Base-by-base conservation (phyloP, 2,797 vertebrate species). In the Hybognathus amarus region DNA sequence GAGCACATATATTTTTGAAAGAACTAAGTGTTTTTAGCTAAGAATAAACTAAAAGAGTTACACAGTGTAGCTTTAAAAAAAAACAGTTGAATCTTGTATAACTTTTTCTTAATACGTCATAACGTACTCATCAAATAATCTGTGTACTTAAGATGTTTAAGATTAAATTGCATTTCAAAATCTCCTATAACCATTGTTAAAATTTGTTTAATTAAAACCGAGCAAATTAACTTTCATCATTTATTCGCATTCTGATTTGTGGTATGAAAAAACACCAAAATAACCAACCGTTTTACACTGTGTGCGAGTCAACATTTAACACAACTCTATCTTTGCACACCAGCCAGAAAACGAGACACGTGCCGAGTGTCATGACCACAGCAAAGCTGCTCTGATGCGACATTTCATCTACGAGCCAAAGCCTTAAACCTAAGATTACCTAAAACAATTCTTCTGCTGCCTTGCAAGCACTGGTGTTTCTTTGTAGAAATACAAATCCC, bases 371-470 rank as follows among this genome's bases (percentile, higher is more conserved):
- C 74, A 76, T 61, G 36, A 79, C 22, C 40, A 79, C 47, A 40
- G 77, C 30, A 68, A 68, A 79, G 47, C 64, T 56, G 77, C 22
- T 54, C 77, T 68, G 45, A 79, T 36, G 36, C 54, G 47, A n/a
- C 64, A 79, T 52, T 79, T 79, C 77, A 30, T 77, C 64, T 22
- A 77, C 56, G 24, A 77, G 75, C 75, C 56, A 77, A 77, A 64
- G 75, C 38, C 45, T 63, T 63, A 77, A 63, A 64, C 38, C 75
- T 33, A 77, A 77, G 75, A 59, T 77, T 54, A 77, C 40, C 56
- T 77, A 77, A 63, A 45, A 63, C 56, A 47, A 77, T 77, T 77
- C 74, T 76, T 76, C 74, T 61, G 74, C 71, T 38, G 71, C 20
- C 70, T 33, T 17, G 70, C 50, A 15, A 56, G 50, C 71, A 15